Conservation (phyloP, 2,113 vertebrate genomes). For the Junco hyemalis region DNA sequence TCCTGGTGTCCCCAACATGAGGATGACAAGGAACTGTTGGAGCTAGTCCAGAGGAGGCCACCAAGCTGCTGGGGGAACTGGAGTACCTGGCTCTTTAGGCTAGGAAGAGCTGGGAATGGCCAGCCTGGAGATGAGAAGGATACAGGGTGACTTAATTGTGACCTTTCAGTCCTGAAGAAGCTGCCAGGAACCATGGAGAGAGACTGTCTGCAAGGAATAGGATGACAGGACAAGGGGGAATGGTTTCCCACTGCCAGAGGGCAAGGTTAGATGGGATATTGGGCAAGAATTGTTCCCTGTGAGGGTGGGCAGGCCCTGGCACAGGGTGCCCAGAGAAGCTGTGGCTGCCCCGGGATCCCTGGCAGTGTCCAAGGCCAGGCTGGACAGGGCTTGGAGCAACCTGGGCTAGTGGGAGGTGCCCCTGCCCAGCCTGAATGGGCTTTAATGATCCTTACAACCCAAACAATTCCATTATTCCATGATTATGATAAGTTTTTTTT, state of each 20-base stretch:
- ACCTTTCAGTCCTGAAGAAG: neutral
- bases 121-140: neutral
- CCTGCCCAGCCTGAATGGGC: rapidly evolving
- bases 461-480: neutral
- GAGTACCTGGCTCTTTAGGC: neutral
- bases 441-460: neutral
- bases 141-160: neutral
- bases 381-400: rapidly evolving
- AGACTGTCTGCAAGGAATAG: too few species aligned
- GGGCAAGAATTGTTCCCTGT: rapidly evolving
- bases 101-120: neutral
- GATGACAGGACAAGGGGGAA: rapidly evolving
- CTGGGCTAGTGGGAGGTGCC: rapidly evolving
- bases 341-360: neutral
- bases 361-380: rapidly evolving
- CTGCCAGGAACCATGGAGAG: neutral
- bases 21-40: neutral
- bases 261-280: rapidly evolving
- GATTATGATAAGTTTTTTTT: neutral
- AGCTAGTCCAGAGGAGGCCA: neutral
- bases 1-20: neutral
- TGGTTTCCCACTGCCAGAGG: neutral
- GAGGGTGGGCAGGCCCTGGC: neutral
- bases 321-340: neutral
- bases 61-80: neutral